These are phyloP conservation scores for Carabus problematicus DNA, from an alignment of 2,888 invertebrate species.

Conservation along the genomic window DNA sequence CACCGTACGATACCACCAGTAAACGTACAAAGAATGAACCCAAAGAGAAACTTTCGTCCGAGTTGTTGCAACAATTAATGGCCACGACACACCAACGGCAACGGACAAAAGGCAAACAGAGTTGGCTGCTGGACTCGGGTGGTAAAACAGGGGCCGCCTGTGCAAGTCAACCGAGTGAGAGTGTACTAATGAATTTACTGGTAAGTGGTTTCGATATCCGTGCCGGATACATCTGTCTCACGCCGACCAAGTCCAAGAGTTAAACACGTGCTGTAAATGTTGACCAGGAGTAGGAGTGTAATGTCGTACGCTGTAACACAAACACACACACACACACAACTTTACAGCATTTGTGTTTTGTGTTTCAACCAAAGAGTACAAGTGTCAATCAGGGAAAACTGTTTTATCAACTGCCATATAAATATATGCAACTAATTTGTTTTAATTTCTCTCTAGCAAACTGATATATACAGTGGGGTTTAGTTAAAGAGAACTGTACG, in stretches of 20 bases:
- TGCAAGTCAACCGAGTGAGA: conserved; percentile 67
- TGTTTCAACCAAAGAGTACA: not conserved
- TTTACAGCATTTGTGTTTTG: not conserved
- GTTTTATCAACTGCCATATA: no score
- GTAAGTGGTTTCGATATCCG: conserved; percentile 95
- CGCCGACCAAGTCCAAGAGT: conserved; percentile 62
- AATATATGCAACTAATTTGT: not conserved
- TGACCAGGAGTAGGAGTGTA: no score
- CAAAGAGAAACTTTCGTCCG: conserved; percentile 59
- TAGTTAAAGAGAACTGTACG: not conserved
- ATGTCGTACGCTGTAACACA: not conserved
- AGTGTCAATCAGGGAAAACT: no score
- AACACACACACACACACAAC: not conserved
- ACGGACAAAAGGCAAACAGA: conserved; percentile 55
- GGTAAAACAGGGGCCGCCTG: conserved; percentile 56
- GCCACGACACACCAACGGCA: conserved; percentile 57
- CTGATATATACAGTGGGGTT: not conserved
- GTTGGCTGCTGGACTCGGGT: conserved; percentile 56
- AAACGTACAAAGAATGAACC: conserved; percentile 53
- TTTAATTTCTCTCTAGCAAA: not conserved
- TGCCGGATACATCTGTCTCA: conserved; percentile 89
- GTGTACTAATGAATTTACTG: conserved; percentile 93
- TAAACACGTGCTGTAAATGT: conserved; percentile 47
- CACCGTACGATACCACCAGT: conserved; percentile 51
- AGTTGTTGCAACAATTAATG: conserved; percentile 68